A percentile compares a stretch with the other conserved stretches of the same genome.
Conservation (phyloP, 1,140 invertebrate genomes). For the Kradibia gibbosae region DNA sequence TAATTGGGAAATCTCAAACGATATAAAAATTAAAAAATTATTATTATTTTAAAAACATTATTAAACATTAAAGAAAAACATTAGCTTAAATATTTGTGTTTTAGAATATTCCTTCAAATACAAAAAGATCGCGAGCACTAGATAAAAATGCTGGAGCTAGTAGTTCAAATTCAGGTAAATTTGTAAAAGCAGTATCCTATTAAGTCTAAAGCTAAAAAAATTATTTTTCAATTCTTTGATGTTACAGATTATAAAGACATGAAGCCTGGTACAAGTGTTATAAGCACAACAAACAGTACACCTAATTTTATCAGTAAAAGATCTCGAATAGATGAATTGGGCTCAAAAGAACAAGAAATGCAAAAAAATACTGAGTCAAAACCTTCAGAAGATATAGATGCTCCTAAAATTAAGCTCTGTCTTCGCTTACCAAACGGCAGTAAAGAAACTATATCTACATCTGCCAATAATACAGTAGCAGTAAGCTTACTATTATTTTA, state of each 20-base stretch:
- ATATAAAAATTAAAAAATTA: not conserved
- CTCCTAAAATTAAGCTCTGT: conserved; percentile 65
- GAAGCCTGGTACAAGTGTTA: conserved; percentile 61
- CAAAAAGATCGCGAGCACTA: conserved; percentile 45
- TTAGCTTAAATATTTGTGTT: not conserved
- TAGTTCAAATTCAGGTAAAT: conserved; percentile 43
- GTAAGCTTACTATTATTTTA: conserved; percentile 54
- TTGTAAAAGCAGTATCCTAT: conserved; percentile 10
- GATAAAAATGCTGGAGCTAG: conserved; percentile 42
- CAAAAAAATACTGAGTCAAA: conserved; percentile 51
- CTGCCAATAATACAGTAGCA: conserved; percentile 63
- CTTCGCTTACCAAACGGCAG: conserved; percentile 68
- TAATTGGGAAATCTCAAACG: not conserved
- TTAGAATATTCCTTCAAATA: conserved; percentile 48
- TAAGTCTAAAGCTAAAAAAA: not conserved
- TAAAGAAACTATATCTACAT: conserved; percentile 67
- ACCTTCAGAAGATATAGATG: conserved; percentile 55
- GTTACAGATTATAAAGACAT: conserved; percentile 53
- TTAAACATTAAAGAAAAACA: no score
- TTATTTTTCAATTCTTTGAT: conserved; percentile 7
- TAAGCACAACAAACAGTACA: conserved; percentile 54
- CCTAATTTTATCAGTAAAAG: conserved; percentile 63
- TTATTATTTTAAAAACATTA: not conserved
- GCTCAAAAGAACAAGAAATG: conserved; percentile 56
- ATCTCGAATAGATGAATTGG: conserved; percentile 63